Conservation (phyloP, 2,113 vertebrate species). For the Rutilus rutilus region DNA sequence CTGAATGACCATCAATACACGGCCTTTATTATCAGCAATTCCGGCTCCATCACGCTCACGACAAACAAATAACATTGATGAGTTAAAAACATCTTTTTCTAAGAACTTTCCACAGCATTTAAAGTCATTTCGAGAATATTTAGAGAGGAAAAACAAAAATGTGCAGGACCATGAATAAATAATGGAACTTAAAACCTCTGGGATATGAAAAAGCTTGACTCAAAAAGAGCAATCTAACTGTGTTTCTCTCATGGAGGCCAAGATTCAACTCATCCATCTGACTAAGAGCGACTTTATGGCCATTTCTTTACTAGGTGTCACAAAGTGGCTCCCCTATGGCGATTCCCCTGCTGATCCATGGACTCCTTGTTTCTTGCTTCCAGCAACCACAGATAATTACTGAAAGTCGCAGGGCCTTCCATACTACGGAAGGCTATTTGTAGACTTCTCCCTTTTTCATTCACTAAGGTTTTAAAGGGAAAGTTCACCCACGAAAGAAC, state of each 20-base stretch:
- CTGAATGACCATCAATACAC: conserved; percentile 20
- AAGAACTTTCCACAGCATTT: background rate
- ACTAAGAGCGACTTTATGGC: conserved; percentile 7
- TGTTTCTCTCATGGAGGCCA: background rate
- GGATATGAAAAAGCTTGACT: background rate
- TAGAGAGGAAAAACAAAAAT: background rate
- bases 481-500: background rate
- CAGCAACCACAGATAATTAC: conserved; percentile 62
- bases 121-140: background rate
- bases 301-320: conserved; percentile 25
- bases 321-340: conserved; percentile 34
- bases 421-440: conserved; percentile 30
- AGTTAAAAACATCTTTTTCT: background rate
- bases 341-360: conserved; percentile 34
- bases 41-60: background rate
- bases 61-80: background rate
- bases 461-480: conserved; percentile 9
- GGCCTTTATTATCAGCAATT: conserved; percentile 21
- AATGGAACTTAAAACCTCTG: background rate
- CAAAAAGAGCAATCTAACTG: background rate
- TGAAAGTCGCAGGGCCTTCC: conserved; percentile 59
- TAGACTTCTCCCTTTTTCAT: background rate
- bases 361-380: conserved; percentile 53
- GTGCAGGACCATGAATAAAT: background rate
- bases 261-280: conserved; percentile 18